Evolutionary conservation across 2,797 vertebrate genomes (phyloP).

Genomic region (Myotis daubentonii): DNA sequence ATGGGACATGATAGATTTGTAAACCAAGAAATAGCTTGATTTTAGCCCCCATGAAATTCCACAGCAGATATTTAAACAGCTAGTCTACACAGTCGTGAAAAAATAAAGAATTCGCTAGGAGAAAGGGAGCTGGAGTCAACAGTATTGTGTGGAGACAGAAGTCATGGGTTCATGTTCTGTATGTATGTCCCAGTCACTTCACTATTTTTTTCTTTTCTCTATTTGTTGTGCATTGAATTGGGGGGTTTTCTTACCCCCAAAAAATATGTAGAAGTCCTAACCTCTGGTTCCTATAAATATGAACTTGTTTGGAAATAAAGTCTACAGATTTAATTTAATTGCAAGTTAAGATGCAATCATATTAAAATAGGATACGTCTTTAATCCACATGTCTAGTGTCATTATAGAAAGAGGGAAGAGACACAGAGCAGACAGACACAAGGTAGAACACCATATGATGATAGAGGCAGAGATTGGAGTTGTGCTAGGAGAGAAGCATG

Average conservation of each 20-base stretch:
- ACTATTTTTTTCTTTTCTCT: neutral
- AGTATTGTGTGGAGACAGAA: neutral
- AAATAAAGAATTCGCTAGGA: conserved; percentile 41
- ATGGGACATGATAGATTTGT: neutral
- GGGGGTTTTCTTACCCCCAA: rapidly evolving
- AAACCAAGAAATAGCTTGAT: neutral
- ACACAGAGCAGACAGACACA: neutral
- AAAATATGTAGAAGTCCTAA: neutral
- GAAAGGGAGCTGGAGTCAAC: neutral
- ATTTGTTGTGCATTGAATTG: neutral
- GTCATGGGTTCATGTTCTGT: neutral
- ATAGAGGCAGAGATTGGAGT: neutral
- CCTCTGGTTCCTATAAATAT: neutral
- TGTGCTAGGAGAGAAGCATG: neutral
- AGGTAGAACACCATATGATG: neutral
- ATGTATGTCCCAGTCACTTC: neutral
- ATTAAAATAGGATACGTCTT: neutral
- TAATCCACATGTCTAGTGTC: neutral
- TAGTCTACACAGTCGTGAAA: neutral
- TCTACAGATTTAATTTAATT: neutral
- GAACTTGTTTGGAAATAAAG: neutral
- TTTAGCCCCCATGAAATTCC: conserved; percentile 1
- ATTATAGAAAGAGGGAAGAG: neutral
- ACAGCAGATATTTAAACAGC: neutral
- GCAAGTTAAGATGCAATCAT: neutral